These are phyloP conservation scores for Zhuqinia jingwanae DNA, from an alignment of 2,888 invertebrate species.

Conservation along the genomic window DNA sequence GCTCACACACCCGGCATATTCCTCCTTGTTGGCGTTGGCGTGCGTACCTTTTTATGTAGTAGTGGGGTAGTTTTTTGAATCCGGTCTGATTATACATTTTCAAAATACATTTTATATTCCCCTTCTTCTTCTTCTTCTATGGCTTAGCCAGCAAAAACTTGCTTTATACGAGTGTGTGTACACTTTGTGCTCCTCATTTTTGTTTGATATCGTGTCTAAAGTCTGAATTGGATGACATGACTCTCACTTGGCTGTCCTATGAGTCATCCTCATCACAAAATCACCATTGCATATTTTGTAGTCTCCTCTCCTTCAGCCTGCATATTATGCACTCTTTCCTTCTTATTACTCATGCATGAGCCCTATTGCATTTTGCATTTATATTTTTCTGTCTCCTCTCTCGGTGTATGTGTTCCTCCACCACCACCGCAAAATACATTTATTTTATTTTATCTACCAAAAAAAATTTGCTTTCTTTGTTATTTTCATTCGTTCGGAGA, in stretches of 20 bases:
- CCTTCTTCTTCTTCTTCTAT: conserved; percentile 9
- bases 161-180: neutral
- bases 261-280: conserved; percentile 51
- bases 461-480: conserved; percentile 66
- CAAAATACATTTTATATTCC: conserved; percentile 38
- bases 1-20: no score
- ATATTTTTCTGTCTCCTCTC: neutral
- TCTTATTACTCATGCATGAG: neutral
- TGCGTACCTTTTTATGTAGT: neutral
- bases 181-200: conserved; percentile 40
- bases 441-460: conserved; percentile 36
- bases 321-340: neutral
- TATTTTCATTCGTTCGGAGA: conserved; percentile 28
- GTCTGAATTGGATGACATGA: conserved; percentile 42
- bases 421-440: neutral
- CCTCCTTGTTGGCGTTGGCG: neutral
- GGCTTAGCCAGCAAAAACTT: conserved; percentile 48
- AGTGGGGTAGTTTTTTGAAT: conserved; percentile 34
- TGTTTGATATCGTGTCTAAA: conserved; percentile 50
- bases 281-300: conserved; percentile 36
- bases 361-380: conserved; percentile 8
- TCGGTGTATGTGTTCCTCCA: no score
- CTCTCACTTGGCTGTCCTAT: conserved; percentile 55
- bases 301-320: neutral
- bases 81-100: conserved; percentile 44